Evolutionary conservation across 2,888 invertebrate genomes (phyloP), one percentile per base, ranked within the genome.

Genomic region (Frankliniella intonsa): DNA sequence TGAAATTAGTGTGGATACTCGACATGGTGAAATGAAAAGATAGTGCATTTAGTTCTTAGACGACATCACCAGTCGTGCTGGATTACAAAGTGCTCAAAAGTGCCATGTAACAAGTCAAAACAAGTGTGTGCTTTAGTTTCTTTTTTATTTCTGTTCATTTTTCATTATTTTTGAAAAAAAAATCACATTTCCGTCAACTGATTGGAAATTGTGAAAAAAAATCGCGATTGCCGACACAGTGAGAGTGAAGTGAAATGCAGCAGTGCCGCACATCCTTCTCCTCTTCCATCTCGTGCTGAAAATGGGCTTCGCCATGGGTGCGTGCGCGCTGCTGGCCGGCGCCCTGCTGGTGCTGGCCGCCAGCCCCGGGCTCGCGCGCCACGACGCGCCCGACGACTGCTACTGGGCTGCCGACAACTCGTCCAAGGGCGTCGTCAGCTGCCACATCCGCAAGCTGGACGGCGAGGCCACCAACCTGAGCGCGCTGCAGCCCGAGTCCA

Each of bases 361-460:
- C 25, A 22, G 69, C 22, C 69, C 69, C 25, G 69, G 69, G 22
- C 69, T 91, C 87, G 90, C 91, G 87, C 80, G 85, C 84, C 83
- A 87, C 86, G 84, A 88, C 83, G 87, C 88, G 51, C 88, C 88
- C 38, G 89, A 90, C 84, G 88, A 88, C 84, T 90, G 90, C 84
- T 87, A 87, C 62, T 89, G 89, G 89, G 85, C 88, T 84, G 87
- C 89, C 85, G 89, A 89, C 84, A 88, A 89, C 87, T 82, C 84
- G 27, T 84, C 84, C 83, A 86, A 87, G 69, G 83, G 91, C 84
- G 90, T 90, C 84, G 91, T 93, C 84, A 90, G 91, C 83, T 95
- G 95, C 88, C 91, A 90, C 86, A 89, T 94, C 86, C 90, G 94
- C 84, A 92, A 93, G 84, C 90, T 94, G 83, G 94, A 94, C 84